Evolutionary conservation across 1,140 invertebrate genomes (phyloP), one percentile per base, ranked within the genome.

Genomic region (Sycophila sp.): DNA sequence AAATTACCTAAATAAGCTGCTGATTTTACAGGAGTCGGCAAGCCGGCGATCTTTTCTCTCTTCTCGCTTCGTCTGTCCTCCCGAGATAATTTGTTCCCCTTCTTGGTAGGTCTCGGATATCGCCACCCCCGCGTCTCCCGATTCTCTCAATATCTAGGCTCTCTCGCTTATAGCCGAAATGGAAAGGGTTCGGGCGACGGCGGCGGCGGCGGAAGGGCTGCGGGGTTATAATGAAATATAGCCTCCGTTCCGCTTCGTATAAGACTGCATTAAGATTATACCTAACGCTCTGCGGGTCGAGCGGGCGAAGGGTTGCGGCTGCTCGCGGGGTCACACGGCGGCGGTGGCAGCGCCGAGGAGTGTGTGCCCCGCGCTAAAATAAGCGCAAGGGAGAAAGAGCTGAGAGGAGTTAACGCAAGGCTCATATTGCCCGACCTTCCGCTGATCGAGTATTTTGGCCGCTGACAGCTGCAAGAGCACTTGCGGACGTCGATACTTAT

Each of bases 211-310:
- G 80, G 79, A 84, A 84, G 80, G 80, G 78, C 78, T 81, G 83
- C 78, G 78, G 83, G 81, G 83, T 84, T 86, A 85, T 86, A 85
- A 86, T 85, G 85, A 86, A 85, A 86, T 86, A 85, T 85, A 85
- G 83, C 78, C 70, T 79, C 70, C 79, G 83, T 85, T 85, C 79
- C 83, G 85, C 82, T 79, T 81, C 76, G 82, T 80, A 83, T 85
- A 86, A 86, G 84, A 86, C 83, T 85, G 83, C 83, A 85, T 86
- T 85, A 86, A 86, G 84, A 85, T 86, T 85, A 85, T 85, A 85
- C 83, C 76, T 82, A 80, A 80, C 80, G 81, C 67, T 69, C 47
- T 58, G 28, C 40, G 49, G 32, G 4, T 5, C 24, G 19, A 42
- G 32, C n/a, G n/a, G 17, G 4, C 17, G 59, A 55, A 63, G 47